Base-by-base conservation (phyloP, 2,797 vertebrate genomes). In the Rhodeus uyekii region DNA sequence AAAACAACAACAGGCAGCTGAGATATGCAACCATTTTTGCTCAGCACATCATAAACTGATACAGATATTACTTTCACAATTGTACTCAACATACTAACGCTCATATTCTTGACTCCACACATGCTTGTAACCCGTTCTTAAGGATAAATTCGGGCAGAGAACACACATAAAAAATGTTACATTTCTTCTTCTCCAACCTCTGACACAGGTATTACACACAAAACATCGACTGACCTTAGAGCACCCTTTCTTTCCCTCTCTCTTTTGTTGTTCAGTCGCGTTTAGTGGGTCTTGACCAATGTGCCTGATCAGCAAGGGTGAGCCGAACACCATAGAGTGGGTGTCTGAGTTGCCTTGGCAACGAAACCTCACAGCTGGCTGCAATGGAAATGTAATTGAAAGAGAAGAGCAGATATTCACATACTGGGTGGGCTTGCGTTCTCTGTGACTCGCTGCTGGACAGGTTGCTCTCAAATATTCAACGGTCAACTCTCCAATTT, bases 331-430 rank as follows among this genome's bases (percentile, higher is more conserved):
- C 55, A 46, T 63, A 63, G 79, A 77, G 81, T 86, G 73, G 82
- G 86, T 81, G 84, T 82, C 84, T 67, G 64, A 69, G 85, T 87
- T 89, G 81, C 87, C 83, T 44, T 87, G 87, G 86, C 80, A 85
- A 89, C 86, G 48, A 79, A 84, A 85, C 79, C 85, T 88, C 85
- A 85, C 78, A 85, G 39, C 86, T 81, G 80, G 85, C 88, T 88
- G 84, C 85, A 84, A 86, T 87, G 86, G 81, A 82, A 71, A 88
- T 80, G 73, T 77, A 76, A 78, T 67, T 60, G 82, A 82, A 82
- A 88, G 82, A 84, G 50, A 68, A 84, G 76, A 84, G 80, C 84
- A 55, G 79, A 55, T 48, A 55, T 76, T 77, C 73, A 76, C 72
- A 61, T 76, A 55, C 81, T 60, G 50, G 81, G 73, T 60, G 81